Conservation (phyloP, 2,797 vertebrate genomes). For the Hydrophis major region DNA sequence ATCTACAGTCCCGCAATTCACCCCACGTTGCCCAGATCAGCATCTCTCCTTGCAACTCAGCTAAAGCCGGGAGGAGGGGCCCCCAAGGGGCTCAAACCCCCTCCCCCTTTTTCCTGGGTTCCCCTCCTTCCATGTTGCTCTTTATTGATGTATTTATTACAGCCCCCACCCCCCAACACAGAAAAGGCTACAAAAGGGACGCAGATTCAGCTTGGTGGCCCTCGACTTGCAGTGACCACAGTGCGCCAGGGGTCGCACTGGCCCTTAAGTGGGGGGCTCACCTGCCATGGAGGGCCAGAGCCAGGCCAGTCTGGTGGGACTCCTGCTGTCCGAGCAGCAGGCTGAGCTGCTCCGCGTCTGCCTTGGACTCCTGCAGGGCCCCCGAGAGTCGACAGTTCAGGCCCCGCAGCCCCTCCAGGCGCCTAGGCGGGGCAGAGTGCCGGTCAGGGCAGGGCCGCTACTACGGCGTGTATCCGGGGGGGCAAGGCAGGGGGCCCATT, state of each 20-base stretch:
- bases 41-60: neutral
- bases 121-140: accelerated
- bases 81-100: neutral
- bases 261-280: constrained; percentile 44
- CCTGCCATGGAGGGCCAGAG: constrained; percentile 83
- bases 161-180: neutral
- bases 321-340: constrained; percentile 78
- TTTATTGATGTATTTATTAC: neutral
- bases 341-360: constrained; percentile 77
- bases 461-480: neutral
- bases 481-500: neutral
- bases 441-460: neutral
- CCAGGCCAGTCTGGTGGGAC: constrained; percentile 79
- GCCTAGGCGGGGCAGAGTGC: constrained; percentile 59
- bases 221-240: too few species aligned
- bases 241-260: accelerated
- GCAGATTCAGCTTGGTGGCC: neutral
- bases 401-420: constrained; percentile 77
- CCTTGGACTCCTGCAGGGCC: constrained; percentile 79
- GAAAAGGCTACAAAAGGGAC: neutral
- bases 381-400: constrained; percentile 80
- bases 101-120: neutral
- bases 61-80: neutral
- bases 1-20: neutral
- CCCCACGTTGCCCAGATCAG: neutral